A percentile compares a stretch with the other conserved stretches of the same genome.
These are phyloP conservation scores for Leptopterna dolabrata DNA, from an alignment of 2,888 invertebrate species.

Conservation along the genomic window DNA sequence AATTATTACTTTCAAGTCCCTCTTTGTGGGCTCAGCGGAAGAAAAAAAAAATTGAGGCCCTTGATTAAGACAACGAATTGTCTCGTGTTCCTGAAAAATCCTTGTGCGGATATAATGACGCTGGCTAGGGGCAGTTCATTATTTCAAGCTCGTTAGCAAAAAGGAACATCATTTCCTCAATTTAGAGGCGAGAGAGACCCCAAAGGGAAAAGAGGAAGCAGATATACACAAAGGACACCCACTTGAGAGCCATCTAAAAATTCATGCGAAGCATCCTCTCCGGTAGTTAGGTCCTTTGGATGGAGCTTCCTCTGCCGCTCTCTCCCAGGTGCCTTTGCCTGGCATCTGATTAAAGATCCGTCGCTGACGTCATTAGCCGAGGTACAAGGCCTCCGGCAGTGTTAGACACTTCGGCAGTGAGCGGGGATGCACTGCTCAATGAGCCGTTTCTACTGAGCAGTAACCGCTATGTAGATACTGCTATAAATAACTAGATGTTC, in stretches of 20 bases:
- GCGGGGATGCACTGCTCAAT: neutral
- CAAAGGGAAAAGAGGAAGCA: slow-evolving; percentile 7
- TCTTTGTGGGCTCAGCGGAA: slow-evolving; percentile 20
- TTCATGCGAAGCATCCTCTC: slow-evolving; percentile 25
- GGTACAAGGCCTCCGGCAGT: neutral
- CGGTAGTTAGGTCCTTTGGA: slow-evolving; percentile 32
- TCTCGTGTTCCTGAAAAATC: slow-evolving; percentile 53
- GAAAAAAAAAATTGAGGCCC: slow-evolving; percentile 24
- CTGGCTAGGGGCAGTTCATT: slow-evolving; percentile 47
- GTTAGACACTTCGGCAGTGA: neutral
- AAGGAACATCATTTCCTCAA: slow-evolving; percentile 52
- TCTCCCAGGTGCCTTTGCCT: slow-evolving; percentile 19
- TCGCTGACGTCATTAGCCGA: slow-evolving; percentile 8
- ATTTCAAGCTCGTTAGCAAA: slow-evolving; percentile 54
- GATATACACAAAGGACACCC: slow-evolving; percentile 47
- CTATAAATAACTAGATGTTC: too few relatives aligned
- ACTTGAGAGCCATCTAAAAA: slow-evolving; percentile 47
- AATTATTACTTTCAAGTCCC: slow-evolving; percentile 43
- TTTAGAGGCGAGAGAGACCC: slow-evolving; percentile 35
- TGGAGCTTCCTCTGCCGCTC: neutral
- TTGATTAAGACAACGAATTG: slow-evolving; percentile 55
- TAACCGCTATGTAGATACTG: neutral
- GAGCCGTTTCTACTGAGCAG: neutral
- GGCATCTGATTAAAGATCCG: slow-evolving; percentile 40
- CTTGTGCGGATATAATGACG: slow-evolving; percentile 49